phyloP scores from a whole-genome alignment of 2,888 invertebrate genomes.

The Watsonalla binaria region DNA sequence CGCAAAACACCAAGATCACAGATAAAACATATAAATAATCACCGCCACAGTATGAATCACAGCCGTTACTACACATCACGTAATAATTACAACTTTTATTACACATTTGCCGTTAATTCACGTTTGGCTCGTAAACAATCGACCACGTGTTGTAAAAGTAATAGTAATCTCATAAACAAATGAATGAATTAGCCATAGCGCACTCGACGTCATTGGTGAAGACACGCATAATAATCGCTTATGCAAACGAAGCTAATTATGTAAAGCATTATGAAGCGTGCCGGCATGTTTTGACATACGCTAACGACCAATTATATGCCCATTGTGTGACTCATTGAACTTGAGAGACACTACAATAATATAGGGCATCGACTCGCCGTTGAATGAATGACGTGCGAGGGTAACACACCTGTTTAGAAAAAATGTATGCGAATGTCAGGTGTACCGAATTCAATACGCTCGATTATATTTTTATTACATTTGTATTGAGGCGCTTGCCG shows the following conservation, averaged over 20 bases:
- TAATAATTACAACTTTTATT: constrained; percentile 56
- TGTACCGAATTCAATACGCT: constrained; percentile 51
- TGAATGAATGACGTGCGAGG: constrained; percentile 41
- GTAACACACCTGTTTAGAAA: constrained; percentile 70
- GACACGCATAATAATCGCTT: constrained; percentile 74
- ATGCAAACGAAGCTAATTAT: constrained; percentile 75
- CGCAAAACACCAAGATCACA: background rate
- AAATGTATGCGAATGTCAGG: constrained; percentile 58
- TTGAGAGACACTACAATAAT: constrained; percentile 69
- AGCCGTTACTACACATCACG: constrained; percentile 26
- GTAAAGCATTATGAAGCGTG: constrained; percentile 65
- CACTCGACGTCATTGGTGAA: constrained; percentile 59
- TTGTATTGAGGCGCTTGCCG: background rate
- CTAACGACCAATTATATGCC: constrained; percentile 69
- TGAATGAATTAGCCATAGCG: constrained; percentile 70
- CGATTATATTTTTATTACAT: constrained; percentile 9
- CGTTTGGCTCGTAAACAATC: constrained; percentile 60
- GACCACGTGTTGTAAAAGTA: constrained; percentile 69
- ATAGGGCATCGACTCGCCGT: constrained; percentile 70
- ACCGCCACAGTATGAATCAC: constrained; percentile 22
- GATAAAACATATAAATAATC: background rate
- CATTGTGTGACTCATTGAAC: constrained; percentile 73
- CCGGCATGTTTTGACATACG: constrained; percentile 70
- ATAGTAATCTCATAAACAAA: constrained; percentile 70
- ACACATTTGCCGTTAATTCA: constrained; percentile 56